A percentile compares a stretch with the other conserved stretches of the same genome.
These are phyloP conservation scores for Dolichotis patagonum DNA, from an alignment of 2,113 vertebrate genomes.

Conservation along the genomic window DNA sequence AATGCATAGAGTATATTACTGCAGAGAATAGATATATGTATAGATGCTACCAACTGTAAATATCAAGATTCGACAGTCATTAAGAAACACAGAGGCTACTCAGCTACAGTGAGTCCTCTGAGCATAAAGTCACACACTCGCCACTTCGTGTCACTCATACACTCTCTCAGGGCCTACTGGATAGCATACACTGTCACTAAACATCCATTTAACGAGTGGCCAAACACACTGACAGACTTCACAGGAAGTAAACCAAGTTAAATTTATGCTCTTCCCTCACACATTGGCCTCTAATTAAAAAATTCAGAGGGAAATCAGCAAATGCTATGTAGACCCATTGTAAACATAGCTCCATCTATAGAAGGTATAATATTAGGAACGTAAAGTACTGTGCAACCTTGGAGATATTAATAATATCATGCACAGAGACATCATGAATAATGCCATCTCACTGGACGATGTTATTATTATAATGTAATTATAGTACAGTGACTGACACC, in stretches of 20 bases:
- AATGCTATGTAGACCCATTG: conserved; percentile 27
- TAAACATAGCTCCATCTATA: neutral
- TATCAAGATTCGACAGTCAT: neutral
- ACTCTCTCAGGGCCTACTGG: neutral
- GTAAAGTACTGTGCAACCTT: neutral
- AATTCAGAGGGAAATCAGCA: conserved; percentile 27
- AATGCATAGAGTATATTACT: neutral
- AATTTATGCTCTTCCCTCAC: neutral
- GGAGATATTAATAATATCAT: neutral
- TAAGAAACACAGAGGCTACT: neutral
- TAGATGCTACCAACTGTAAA: conserved; percentile 18
- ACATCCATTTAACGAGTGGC: neutral
- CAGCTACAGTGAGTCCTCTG: neutral
- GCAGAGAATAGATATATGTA: neutral
- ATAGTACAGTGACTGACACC: neutral
- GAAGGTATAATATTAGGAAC: neutral
- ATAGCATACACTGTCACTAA: neutral
- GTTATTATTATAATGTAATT: neutral
- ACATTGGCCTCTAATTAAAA: neutral
- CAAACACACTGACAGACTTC: conserved; percentile 1
- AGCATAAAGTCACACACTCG: neutral
- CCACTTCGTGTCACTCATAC: neutral
- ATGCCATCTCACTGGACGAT: neutral
- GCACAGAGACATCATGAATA: neutral
- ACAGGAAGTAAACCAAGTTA: neutral